Percentiles rank a stretch among this genome's conserved stretches.
These are phyloP conservation scores for Gila robusta DNA, from an alignment of 2,797 vertebrate species.

Conservation along the genomic window DNA sequence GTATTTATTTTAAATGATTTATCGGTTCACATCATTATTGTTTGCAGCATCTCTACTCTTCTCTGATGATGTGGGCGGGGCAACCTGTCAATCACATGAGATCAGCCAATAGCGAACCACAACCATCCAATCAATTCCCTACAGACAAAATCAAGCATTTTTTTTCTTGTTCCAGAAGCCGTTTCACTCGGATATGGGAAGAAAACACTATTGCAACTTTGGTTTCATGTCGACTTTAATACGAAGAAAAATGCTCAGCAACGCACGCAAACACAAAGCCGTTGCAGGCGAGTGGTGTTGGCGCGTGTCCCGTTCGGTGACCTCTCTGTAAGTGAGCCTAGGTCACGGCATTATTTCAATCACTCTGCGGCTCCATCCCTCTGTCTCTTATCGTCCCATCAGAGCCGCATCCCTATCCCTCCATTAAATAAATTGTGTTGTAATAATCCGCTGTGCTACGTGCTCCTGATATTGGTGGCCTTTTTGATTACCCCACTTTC, in stretches of 20 bases:
- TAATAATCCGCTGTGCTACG: conserved; percentile 81
- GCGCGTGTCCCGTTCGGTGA: conserved; percentile 65
- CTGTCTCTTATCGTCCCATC: conserved; percentile 64
- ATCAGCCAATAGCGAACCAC: background rate
- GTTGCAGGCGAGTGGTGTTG: conserved; percentile 53
- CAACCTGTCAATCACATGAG: background rate
- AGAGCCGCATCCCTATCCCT: conserved; percentile 64
- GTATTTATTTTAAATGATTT: background rate
- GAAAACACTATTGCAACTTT: background rate
- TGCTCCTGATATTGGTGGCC: conserved; percentile 78
- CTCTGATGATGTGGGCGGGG: background rate
- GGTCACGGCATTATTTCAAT: conserved; percentile 74
- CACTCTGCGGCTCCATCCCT: conserved; percentile 66
- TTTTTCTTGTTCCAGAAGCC: background rate
- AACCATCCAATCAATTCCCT: background rate
- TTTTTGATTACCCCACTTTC: conserved; percentile 84
- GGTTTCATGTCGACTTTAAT: background rate
- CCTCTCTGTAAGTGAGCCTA: conserved; percentile 66
- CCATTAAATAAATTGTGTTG: conserved; percentile 87
- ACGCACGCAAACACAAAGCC: conserved; percentile 4
- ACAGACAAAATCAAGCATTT: background rate
- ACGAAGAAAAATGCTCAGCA: background rate
- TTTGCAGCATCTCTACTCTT: background rate
- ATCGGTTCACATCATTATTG: no score
- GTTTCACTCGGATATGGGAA: background rate